Conservation (phyloP, 2,113 vertebrate species). For the Caloenas nicobarica region DNA sequence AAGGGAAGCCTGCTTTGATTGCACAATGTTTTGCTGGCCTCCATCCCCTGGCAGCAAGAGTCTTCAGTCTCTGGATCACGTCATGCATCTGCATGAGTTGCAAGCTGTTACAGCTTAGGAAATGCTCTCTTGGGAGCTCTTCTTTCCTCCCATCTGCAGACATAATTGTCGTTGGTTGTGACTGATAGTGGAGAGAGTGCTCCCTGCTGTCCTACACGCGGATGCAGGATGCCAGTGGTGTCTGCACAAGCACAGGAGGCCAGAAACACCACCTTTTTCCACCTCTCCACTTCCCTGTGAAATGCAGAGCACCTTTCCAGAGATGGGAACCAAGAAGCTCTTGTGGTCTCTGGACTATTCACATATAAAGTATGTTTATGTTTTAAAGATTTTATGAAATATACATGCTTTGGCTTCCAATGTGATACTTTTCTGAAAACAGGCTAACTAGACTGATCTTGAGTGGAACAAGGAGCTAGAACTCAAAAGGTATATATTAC, state of each 20-base stretch:
- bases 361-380: neutral
- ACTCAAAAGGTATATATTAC: constrained; percentile 13
- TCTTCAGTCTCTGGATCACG: neutral
- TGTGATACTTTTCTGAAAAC: neutral
- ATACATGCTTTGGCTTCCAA: neutral
- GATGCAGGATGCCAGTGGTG: neutral
- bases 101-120: neutral
- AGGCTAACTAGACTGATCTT: constrained; percentile 31
- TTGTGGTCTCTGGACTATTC: neutral
- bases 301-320: neutral
- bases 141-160: neutral
- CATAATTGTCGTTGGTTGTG: neutral
- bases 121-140: neutral
- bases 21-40: neutral
- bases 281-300: neutral
- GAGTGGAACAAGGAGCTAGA: neutral
- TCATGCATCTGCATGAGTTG: neutral
- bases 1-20: neutral
- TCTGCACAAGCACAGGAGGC: neutral
- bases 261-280: neutral
- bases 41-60: neutral
- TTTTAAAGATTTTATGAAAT: neutral
- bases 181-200: neutral
- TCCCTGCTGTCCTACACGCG: accelerated
- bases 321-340: neutral